Percentiles rank a stretch among this genome's conserved stretches.
phyloP scores from a whole-genome alignment of 2,797 vertebrate species.

The Takifugu rubripes region DNA sequence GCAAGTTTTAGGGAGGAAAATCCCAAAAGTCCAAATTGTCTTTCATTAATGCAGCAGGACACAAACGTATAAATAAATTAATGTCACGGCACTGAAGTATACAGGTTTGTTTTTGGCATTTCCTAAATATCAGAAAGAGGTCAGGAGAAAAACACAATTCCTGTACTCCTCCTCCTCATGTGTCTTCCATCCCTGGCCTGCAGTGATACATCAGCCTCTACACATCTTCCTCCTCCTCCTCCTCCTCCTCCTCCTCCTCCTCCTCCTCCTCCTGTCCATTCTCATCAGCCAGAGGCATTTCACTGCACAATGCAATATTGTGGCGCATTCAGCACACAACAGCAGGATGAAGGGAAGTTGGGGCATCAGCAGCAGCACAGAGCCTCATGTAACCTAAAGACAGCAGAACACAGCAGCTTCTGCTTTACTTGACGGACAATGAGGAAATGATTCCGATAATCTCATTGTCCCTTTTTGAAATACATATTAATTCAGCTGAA shows the following conservation, averaged over 20 bases:
- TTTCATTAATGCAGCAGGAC: neutral
- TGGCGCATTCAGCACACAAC: slow-evolving; percentile 34
- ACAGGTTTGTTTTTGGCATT: slow-evolving; percentile 9
- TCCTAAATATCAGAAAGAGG: slow-evolving; percentile 33
- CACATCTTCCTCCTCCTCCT: slow-evolving; percentile 31
- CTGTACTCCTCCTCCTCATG: slow-evolving; percentile 31
- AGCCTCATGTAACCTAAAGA: slow-evolving; percentile 12
- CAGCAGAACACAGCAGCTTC: slow-evolving; percentile 24
- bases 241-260: slow-evolving; percentile 27
- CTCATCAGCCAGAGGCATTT: slow-evolving; percentile 55
- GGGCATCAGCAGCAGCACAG: slow-evolving; percentile 15
- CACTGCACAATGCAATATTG: slow-evolving; percentile 57
- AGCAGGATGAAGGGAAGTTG: slow-evolving; percentile 25
- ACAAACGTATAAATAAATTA: slow-evolving; percentile 1
- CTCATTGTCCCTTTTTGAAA: slow-evolving; percentile 22
- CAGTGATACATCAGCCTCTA: slow-evolving; percentile 47
- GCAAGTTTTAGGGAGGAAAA: slow-evolving; percentile 44
- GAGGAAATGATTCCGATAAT: slow-evolving; percentile 40
- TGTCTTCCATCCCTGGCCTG: slow-evolving; percentile 38
- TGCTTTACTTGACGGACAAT: slow-evolving; percentile 27
- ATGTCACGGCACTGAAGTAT: neutral
- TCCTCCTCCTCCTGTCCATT: slow-evolving; percentile 49
- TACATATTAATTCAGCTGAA: slow-evolving; percentile 20
- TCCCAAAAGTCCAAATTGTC: slow-evolving; percentile 35
- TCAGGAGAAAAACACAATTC: slow-evolving; percentile 23